phyloP scores from a whole-genome alignment of 2,888 invertebrate species.

The Anoplius nigerrimus region DNA sequence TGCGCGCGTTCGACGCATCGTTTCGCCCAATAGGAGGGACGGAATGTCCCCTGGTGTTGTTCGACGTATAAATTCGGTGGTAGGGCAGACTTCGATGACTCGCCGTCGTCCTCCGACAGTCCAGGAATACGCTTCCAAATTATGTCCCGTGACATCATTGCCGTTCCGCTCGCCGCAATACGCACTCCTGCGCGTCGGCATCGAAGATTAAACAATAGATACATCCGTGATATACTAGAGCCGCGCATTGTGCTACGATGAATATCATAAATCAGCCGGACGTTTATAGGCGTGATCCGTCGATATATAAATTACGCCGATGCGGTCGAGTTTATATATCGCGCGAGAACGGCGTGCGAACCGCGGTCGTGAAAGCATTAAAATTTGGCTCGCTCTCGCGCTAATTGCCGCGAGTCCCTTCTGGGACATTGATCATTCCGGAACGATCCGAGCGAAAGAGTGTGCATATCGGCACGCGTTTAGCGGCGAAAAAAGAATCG shows the following conservation, averaged over 20 bases:
- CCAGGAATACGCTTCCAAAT: no score
- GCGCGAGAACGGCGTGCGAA: neutral
- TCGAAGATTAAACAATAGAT: slow-evolving; percentile 38
- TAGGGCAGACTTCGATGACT: no score
- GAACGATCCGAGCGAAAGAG: neutral
- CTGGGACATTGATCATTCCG: neutral
- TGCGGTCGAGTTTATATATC: neutral
- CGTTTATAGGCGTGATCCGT: slow-evolving; percentile 11
- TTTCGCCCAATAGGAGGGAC: no score
- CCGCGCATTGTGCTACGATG: slow-evolving; percentile 3
- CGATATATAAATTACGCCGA: slow-evolving; percentile 20
- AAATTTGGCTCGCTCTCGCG: slow-evolving; percentile 21
- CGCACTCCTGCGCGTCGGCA: slow-evolving; percentile 14
- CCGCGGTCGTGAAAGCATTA: slow-evolving; percentile 15
- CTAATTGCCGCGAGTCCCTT: slow-evolving; percentile 7
- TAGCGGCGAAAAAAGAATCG: neutral
- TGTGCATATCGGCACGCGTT: neutral
- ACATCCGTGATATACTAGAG: slow-evolving; percentile 20
- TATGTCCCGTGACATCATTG: neutral
- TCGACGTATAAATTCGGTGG: no score
- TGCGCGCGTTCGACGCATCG: no score
- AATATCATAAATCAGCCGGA: slow-evolving; percentile 9
- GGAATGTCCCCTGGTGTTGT: neutral
- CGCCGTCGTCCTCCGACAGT: no score
- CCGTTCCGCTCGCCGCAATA: neutral